Base-by-base conservation (phyloP, 2,888 invertebrate species). In the Amorpha juglandis region DNA sequence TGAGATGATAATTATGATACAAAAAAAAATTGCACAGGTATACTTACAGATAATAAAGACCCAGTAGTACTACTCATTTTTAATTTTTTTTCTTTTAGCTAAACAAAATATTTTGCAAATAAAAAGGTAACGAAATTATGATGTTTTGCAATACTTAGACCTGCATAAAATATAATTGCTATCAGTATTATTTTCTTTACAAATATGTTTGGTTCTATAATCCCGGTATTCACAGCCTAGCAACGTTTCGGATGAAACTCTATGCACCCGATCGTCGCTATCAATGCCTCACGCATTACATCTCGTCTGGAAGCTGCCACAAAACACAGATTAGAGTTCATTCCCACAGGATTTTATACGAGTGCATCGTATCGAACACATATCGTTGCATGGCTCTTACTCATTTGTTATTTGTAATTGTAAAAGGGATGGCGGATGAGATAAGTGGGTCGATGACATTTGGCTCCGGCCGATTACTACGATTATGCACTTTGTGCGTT, bases 321-420 rank as follows among this genome's bases (percentile, higher is more conserved):
- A 87, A 87, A 91, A 88, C 91, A 89, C 75, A 92, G 93, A 93
- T 93, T 93, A 92, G 91, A 92, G 93, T 91, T 92, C 93, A 84
- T 93, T 93, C 92, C 92, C 93, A 92, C 93, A 92, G 92, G 92
- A 93, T 92, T 93, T 92, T 92, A 92, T 92, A 91, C 89, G 91
- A 88, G 87, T 87, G 84, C 88, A 86, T 82, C 83, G 78, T 92
- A 92, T 91, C 89, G 90, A 89, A 75, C 82, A 83, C 88, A 87
- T 92, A 92, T 92, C 91, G 89, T 81, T 89, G 88, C 89, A 88
- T 75, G 73, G 84, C 88, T 89, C 91, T 92, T 92, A 92, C 91
- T 92, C 92, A 92, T 92, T 92, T 91, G 93, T 93, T 92, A 92
- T 92, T 58, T 91, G 90, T 92, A 90, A 92, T 92, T 92, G 91